Conservation (phyloP, 2,888 invertebrate species). For the Plusia festucae region DNA sequence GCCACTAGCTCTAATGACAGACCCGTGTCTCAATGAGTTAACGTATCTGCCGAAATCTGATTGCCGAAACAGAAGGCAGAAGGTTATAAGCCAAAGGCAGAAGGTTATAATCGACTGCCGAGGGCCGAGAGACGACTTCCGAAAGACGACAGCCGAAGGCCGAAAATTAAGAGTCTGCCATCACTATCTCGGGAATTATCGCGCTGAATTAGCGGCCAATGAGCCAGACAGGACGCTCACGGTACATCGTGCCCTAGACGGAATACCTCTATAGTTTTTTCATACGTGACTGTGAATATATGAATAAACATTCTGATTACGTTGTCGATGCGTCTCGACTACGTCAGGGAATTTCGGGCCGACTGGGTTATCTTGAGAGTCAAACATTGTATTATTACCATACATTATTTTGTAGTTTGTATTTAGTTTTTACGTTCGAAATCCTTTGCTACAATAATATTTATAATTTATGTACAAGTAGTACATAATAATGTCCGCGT, state of each 20-base stretch:
- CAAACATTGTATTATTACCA: no score
- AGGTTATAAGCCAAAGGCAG: no score
- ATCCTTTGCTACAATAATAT: no score
- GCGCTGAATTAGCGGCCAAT: conserved; percentile 32
- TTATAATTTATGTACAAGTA: no score
- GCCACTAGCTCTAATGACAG: neutral
- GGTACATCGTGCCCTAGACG: conserved; percentile 27
- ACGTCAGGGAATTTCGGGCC: neutral
- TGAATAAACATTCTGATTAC: conserved; percentile 17
- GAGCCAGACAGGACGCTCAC: conserved; percentile 18
- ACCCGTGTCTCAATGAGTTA: neutral
- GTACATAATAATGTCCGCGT: no score
- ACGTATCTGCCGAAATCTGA: neutral
- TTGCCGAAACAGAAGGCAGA: no score
- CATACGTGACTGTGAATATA: conserved; percentile 33
- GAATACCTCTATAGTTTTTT: conserved; percentile 2
- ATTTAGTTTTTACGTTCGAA: no score
- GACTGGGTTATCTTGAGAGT: neutral
- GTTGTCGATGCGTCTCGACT: neutral
- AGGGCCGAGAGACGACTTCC: neutral
- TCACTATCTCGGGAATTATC: conserved; percentile 19
- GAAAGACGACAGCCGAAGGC: neutral
- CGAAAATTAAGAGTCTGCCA: neutral
- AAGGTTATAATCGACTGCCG: no score
- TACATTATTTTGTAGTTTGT: no score